These are phyloP conservation scores for Fragum sueziense DNA, from an alignment of 2,888 invertebrate species.

Conservation along the genomic window DNA sequence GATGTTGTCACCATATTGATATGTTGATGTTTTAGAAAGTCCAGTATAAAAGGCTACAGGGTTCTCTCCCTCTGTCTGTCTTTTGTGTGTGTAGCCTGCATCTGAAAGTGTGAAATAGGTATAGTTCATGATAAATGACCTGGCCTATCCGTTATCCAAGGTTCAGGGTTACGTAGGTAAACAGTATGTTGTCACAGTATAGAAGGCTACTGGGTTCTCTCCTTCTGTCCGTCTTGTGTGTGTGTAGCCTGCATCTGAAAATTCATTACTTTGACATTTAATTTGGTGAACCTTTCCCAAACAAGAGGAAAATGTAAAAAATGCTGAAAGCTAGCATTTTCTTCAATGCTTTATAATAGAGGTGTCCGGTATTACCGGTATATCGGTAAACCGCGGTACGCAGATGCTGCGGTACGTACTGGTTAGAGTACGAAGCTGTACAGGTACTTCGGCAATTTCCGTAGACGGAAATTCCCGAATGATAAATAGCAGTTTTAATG, in stretches of 20 bases:
- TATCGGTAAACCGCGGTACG: too few species aligned
- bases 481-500: too few species aligned
- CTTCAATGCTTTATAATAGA: too few species aligned
- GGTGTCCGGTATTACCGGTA: too few species aligned
- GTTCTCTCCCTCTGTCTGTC: constrained; percentile 20
- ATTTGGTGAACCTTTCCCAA: too few species aligned
- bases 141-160: constrained; percentile 16
- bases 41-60: constrained; percentile 36
- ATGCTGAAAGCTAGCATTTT: background rate
- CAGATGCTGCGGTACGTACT: too few species aligned
- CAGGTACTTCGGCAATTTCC: too few species aligned
- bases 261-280: too few species aligned
- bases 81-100: background rate
- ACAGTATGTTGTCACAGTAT: constrained; percentile 23
- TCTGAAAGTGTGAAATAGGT: background rate
- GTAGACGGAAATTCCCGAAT: too few species aligned
- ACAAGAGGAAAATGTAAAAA: background rate
- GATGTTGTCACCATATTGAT: constrained; percentile 6
- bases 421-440: too few species aligned
- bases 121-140: too few species aligned
- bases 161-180: constrained; percentile 28
- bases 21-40: background rate
- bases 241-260: background rate
- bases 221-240: constrained; percentile 16
- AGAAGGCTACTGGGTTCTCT: constrained; percentile 35